Evolutionary conservation across 2,797 vertebrate species (phyloP), one percentile per base, ranked within the genome.

Genomic region (Phataginus tetradactyla): DNA sequence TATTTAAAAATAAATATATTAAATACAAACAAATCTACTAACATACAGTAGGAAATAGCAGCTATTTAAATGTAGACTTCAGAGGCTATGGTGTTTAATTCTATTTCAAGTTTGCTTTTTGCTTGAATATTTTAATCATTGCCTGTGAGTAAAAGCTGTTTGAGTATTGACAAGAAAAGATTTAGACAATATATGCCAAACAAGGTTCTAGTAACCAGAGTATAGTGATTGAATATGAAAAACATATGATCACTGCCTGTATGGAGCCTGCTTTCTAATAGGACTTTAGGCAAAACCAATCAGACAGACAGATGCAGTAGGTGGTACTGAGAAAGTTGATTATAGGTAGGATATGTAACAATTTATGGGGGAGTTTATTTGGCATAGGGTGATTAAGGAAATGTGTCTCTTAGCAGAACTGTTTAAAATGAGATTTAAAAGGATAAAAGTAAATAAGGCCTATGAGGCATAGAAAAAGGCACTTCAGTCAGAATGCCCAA

Each of bases 51-150:
- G 20, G 5, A 61, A 85, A 80, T 1, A 77, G 7, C 4, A 4
- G 4, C 68, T 61, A 21, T 13, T 63, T 32, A 75, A 21, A 61
- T 6, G 17, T 11, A 63, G 63, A 27, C 27, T 83, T 83, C 57
- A 83, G 42, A 59, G 27, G 78, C 45, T 39, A 15, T 27, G 9
- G 14, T 8, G 64, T 91, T 55, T 49, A 78, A 25, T 55, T 88
- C 25, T 91, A 42, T 53, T 83, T 95, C 71, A 57, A 23, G 17
- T 53, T 78, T 53, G 29, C 57, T 77, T 85, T 59, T 5, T 86
- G 15, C 20, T 49, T 86, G 25, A 80, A 32, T 77, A 83, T 86
- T 66, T 91, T 71, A 64, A 75, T 59, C 14, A 61, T 45, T 64
- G 9, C 17, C n/a, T 39, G 84, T 71, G 91, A 88, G 49, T 78